Evolutionary conservation across 2,888 invertebrate genomes (phyloP), one percentile per base, ranked within the genome.

Genomic region (Spisula solida): DNA sequence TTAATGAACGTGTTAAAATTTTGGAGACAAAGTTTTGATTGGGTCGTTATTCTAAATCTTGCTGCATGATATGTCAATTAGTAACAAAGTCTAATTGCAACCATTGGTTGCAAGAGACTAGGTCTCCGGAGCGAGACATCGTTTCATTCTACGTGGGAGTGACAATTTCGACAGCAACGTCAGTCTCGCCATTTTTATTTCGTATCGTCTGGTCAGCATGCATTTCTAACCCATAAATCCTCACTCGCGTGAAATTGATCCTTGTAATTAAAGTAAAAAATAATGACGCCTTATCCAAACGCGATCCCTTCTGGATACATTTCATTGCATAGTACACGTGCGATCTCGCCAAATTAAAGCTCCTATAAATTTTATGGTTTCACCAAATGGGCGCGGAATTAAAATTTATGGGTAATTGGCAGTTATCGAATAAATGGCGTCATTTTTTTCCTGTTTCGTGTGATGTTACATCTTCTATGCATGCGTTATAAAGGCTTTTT

Each of bases 321-420:
- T 75, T 75, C 34, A 75, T 34, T 75, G 18, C 75, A 75, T 34
- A 31, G 75, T 34, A 34, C 75, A 75, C 75, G 75, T 75, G 75
- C 34, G 29, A 14, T 12, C 31, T 75, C 75, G 31, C 31, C 14
- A 34, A 75, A 75, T 75, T 75, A 75, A 2, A 31, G 75, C 10
- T 31, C 75, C 34, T 25, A 34, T 75, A 75, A 31, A 34, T 75
- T 75, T 75, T 75, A 75, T 75, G 75, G 34, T 75, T 34, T 75
- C 1, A 18, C 31, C 31, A 75, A 75, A 75, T 75, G 34, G 75
- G 75, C 1, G 18, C 31, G 18, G 34, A 75, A 75, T 75, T 75
- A 75, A 31, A 75, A 75, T 75, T 75, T 75, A 75, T 75, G 75
- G 75, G 34, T 14, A 75, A 75, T 75, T 75, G 75, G 31, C 75